phyloP scores from a whole-genome alignment of 2,888 invertebrate genomes.

The Euproctis similis region DNA sequence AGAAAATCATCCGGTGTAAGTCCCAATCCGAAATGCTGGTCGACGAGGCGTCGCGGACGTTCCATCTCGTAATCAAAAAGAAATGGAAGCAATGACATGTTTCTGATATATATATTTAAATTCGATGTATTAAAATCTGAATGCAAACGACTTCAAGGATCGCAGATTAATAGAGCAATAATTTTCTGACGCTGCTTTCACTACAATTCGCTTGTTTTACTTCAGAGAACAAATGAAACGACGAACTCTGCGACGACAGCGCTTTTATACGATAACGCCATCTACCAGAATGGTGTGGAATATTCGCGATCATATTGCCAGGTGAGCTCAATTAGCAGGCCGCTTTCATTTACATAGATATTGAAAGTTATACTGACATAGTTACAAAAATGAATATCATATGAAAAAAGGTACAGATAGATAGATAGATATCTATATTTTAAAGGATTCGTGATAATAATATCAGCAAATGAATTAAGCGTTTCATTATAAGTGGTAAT shows the following conservation, averaged over 20 bases:
- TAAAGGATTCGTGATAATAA: too few species aligned
- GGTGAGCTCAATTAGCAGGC: conserved; percentile 22
- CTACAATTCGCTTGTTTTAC: not conserved
- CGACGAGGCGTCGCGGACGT: conserved; percentile 60
- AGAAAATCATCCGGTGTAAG: conserved; percentile 67
- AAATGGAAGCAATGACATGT: conserved; percentile 70
- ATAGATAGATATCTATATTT: too few species aligned
- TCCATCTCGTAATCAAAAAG: conserved; percentile 51
- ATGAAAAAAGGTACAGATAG: too few species aligned
- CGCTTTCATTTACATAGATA: too few species aligned
- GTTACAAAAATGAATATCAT: too few species aligned
- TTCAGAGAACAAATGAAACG: too few species aligned
- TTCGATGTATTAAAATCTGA: too few species aligned
- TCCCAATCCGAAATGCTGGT: conserved; percentile 73
- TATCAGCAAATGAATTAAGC: too few species aligned
- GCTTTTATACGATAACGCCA: conserved; percentile 37
- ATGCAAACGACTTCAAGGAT: not conserved
- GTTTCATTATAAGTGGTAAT: too few species aligned
- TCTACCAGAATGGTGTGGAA: conserved; percentile 30
- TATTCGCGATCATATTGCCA: conserved; percentile 42
- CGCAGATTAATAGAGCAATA: too few species aligned
- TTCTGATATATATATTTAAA: too few species aligned
- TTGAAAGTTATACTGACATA: too few species aligned
- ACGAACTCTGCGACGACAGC: conserved; percentile 7
- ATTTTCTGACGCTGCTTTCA: not conserved